Conservation (phyloP, 2,888 invertebrate genomes). For the Metopia argyrocephala region DNA sequence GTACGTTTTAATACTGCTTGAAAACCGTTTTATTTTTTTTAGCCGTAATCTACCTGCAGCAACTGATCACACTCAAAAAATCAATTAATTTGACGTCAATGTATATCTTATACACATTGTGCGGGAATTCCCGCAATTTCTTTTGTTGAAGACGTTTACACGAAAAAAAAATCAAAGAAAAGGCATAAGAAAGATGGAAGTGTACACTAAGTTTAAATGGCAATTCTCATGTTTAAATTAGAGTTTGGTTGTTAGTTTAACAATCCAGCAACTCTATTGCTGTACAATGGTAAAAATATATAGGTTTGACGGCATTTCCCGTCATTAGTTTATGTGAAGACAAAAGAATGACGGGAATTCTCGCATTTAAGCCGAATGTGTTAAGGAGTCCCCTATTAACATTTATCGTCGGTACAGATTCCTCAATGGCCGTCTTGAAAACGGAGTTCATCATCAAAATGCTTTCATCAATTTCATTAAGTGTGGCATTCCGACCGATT, state of each 20-base stretch:
- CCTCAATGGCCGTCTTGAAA: too few species aligned
- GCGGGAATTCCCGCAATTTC: slow-evolving; percentile 5
- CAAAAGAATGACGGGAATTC: slow-evolving; percentile 1
- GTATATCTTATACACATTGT: slow-evolving; percentile 10
- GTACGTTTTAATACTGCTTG: neutral
- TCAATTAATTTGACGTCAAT: slow-evolving; percentile 6
- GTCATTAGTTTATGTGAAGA: slow-evolving; percentile 20
- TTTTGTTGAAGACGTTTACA: slow-evolving; percentile 5
- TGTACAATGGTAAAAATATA: neutral
- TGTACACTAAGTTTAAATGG: too few species aligned
- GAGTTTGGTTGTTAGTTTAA: neutral
- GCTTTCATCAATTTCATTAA: too few species aligned
- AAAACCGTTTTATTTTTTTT: slow-evolving; percentile 15
- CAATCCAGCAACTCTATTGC: neutral
- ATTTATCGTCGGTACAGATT: too few species aligned
- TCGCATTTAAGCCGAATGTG: neutral
- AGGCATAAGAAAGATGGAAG: too few species aligned
- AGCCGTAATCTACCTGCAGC: neutral
- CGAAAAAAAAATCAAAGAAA: neutral
- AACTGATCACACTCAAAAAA: slow-evolving; percentile 6
- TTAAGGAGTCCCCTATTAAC: too few species aligned
- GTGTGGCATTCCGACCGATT: too few species aligned
- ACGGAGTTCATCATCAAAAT: too few species aligned
- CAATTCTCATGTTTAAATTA: neutral
- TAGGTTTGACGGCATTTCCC: neutral